A percentile compares a stretch with the other conserved stretches of the same genome.
phyloP scores from a whole-genome alignment of 1,140 invertebrate species.

The Brachionus rotundiformis region DNA sequence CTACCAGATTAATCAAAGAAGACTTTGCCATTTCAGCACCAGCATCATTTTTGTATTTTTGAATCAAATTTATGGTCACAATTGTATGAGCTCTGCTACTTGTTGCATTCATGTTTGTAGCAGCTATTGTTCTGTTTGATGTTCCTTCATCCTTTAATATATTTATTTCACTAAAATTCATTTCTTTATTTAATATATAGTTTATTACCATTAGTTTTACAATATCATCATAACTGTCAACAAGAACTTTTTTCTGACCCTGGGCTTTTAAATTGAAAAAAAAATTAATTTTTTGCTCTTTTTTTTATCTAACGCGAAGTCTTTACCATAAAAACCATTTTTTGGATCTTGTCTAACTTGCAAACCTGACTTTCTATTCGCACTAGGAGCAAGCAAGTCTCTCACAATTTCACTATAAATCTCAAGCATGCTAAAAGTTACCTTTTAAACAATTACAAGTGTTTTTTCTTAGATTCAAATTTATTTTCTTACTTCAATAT shows the following conservation, averaged over 20 bases:
- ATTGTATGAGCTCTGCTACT: slow-evolving; percentile 71
- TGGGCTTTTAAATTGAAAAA: slow-evolving; percentile 64
- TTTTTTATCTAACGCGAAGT: not conserved
- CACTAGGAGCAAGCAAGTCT: slow-evolving; percentile 66
- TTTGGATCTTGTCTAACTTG: slow-evolving; percentile 70
- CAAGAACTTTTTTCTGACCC: slow-evolving; percentile 66
- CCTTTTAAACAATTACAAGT: slow-evolving; percentile 58
- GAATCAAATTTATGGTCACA: slow-evolving; percentile 68
- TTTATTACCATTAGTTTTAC: slow-evolving; percentile 64
- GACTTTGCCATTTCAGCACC: slow-evolving; percentile 68
- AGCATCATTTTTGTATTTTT: slow-evolving; percentile 67
- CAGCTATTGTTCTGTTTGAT: slow-evolving; percentile 68
- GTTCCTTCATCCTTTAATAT: slow-evolving; percentile 66
- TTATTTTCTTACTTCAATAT: slow-evolving; percentile 1
- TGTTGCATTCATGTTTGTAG: slow-evolving; percentile 72
- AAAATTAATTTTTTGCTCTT: not conserved
- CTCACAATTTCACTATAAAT: slow-evolving; percentile 71
- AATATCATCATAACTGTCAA: slow-evolving; percentile 67
- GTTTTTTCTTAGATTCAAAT: too few species aligned
- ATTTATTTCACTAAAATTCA: not conserved
- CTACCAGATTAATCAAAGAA: slow-evolving; percentile 69
- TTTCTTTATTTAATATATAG: not conserved
- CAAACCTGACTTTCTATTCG: slow-evolving; percentile 65
- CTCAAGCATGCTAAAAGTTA: slow-evolving; percentile 69
- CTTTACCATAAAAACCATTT: slow-evolving; percentile 69